These are phyloP conservation scores for Opisthograptis luteolata DNA, from an alignment of 2,888 invertebrate species.

Conservation along the genomic window DNA sequence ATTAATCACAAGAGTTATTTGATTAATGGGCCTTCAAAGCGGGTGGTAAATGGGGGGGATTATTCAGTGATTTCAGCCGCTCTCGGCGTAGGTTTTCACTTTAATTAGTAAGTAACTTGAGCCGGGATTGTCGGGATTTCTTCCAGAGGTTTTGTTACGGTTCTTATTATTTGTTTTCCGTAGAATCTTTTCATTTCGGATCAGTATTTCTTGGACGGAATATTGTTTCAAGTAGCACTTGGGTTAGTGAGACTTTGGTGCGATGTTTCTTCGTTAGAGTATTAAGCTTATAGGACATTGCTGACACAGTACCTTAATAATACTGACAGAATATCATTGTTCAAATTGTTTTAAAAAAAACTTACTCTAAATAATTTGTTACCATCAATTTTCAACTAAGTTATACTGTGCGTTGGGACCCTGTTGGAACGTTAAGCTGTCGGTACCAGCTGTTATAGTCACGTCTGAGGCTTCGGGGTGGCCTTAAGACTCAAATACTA, in stretches of 20 bases:
- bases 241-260: not conserved
- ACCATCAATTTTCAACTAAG: too few relatives aligned
- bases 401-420: too few relatives aligned
- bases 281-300: not conserved
- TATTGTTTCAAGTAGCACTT: not conserved
- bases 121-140: slow-evolving; percentile 38
- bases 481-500: too few relatives aligned
- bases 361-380: too few relatives aligned
- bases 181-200: not conserved
- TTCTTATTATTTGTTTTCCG: slow-evolving; percentile 37
- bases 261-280: not conserved
- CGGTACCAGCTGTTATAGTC: too few relatives aligned
- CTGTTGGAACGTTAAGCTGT: too few relatives aligned
- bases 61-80: slow-evolving; percentile 64
- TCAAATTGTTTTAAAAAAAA: not conserved
- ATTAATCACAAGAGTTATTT: slow-evolving; percentile 80
- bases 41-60: slow-evolving; percentile 42
- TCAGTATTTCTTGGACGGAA: not conserved
- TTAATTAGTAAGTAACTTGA: slow-evolving; percentile 69
- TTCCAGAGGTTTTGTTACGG: slow-evolving; percentile 40
- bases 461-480: too few relatives aligned
- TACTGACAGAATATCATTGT: not conserved
- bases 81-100: slow-evolving; percentile 57
- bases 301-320: too few relatives aligned
- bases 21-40: slow-evolving; percentile 76